These are phyloP conservation scores for Acromyrmex echinatior DNA, from an alignment of 1,140 invertebrate species.

Conservation along the genomic window DNA sequence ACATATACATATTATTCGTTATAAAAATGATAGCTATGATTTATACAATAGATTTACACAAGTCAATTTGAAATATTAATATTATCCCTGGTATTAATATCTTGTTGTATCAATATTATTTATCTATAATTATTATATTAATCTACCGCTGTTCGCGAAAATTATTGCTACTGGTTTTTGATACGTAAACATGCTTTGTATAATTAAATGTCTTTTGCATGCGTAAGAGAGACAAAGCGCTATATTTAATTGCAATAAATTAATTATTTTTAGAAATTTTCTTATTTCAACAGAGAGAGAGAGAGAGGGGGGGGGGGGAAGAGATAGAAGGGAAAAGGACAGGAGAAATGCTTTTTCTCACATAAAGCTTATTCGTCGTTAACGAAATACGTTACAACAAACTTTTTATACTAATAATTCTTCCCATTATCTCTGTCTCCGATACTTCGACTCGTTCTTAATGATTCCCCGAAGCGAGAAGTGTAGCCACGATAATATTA, in stretches of 20 bases:
- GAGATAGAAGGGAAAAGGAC: not conserved
- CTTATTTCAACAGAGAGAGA: slow-evolving; percentile 1
- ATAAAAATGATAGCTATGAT: slow-evolving; percentile 5
- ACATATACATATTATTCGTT: not conserved
- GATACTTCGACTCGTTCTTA: slow-evolving; percentile 21
- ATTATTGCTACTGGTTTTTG: slow-evolving; percentile 15
- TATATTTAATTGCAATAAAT: slow-evolving; percentile 1
- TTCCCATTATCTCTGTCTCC: not conserved
- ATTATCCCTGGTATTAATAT: slow-evolving; percentile 22
- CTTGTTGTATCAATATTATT: slow-evolving; percentile 7
- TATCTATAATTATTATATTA: slow-evolving; percentile 50
- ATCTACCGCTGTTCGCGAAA: not conserved
- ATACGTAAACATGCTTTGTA: not conserved
- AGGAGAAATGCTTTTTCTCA: not conserved
- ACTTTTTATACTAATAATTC: not conserved
- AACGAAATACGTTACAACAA: not conserved
- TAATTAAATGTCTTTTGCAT: not conserved
- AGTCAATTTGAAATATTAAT: slow-evolving; percentile 29
- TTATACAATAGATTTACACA: not conserved
- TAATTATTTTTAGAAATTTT: slow-evolving; percentile 30
- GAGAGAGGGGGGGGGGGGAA: not conserved
- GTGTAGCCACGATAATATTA: slow-evolving; percentile 3
- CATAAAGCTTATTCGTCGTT: slow-evolving; percentile 1
- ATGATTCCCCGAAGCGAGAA: slow-evolving; percentile 18
- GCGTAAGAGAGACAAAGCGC: not conserved